These are phyloP conservation scores for Varecia variegata DNA, from an alignment of 2,797 vertebrate species.

Conservation along the genomic window DNA sequence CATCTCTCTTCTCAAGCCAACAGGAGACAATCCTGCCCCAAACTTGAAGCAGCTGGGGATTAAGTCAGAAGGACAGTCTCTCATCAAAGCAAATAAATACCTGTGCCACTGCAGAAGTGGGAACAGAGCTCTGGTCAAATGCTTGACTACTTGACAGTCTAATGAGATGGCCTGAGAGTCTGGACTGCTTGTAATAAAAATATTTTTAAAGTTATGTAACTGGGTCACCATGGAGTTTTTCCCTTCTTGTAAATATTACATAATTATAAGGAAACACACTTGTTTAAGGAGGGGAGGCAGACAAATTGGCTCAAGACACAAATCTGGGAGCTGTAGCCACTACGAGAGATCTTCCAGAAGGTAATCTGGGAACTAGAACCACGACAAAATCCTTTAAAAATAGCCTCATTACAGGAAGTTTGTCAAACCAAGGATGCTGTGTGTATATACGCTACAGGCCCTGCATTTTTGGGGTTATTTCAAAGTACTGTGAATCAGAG, in stretches of 20 bases:
- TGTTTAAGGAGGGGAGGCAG: slow-evolving; percentile 48
- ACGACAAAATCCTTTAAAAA: background rate
- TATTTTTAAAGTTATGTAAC: slow-evolving; percentile 76
- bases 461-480: background rate
- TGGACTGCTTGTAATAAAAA: slow-evolving; percentile 71
- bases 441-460: background rate
- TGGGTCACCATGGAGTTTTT: slow-evolving; percentile 77
- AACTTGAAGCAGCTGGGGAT: background rate
- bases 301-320: slow-evolving; percentile 40
- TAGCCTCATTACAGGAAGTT: background rate
- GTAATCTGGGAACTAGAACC: background rate
- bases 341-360: slow-evolving; percentile 37
- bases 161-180: slow-evolving; percentile 51
- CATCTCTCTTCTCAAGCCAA: background rate
- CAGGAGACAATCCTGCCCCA: background rate
- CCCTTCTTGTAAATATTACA: slow-evolving; percentile 76
- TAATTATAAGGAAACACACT: slow-evolving; percentile 60
- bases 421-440: background rate
- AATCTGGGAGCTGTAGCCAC: background rate
- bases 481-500: background rate
- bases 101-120: background rate
- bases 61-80: background rate
- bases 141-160: slow-evolving; percentile 53
- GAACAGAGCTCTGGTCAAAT: slow-evolving; percentile 59
- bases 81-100: slow-evolving; percentile 21